Conservation (phyloP, 2,797 vertebrate species). For the Trematocara caparti region DNA sequence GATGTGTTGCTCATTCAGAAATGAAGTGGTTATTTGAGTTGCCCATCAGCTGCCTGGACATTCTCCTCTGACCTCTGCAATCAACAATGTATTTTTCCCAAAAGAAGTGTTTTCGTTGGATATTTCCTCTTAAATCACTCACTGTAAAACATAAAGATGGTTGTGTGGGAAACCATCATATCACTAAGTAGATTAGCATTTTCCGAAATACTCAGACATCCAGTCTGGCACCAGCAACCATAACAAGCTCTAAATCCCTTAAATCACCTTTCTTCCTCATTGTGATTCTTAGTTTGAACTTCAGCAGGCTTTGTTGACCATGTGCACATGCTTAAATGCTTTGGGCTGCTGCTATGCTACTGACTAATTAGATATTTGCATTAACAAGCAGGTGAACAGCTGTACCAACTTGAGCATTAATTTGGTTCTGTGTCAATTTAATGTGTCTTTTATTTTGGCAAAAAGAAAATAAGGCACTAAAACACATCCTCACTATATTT, state of each 20-base stretch:
- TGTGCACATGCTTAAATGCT: neutral
- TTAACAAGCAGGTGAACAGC: neutral
- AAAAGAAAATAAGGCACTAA: neutral
- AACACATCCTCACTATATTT: neutral
- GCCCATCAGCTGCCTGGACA: neutral
- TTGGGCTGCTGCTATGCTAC: neutral
- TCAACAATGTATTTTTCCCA: neutral
- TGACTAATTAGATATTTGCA: neutral
- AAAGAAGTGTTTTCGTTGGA: neutral
- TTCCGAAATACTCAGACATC: neutral
- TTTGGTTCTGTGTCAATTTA: neutral
- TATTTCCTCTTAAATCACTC: neutral
- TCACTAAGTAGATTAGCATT: neutral
- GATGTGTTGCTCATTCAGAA: neutral
- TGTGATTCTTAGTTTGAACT: neutral
- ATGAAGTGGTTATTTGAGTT: neutral
- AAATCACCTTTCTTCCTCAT: neutral
- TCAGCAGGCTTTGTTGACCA: neutral
- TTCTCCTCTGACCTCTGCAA: neutral
- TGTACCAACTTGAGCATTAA: neutral
- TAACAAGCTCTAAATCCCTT: neutral
- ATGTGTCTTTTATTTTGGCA: neutral
- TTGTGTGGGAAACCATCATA: neutral
- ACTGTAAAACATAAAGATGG: neutral
- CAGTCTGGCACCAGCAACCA: neutral